phyloP scores from a whole-genome alignment of 2,113 vertebrate species.

The Scophthalmus maximus region DNA sequence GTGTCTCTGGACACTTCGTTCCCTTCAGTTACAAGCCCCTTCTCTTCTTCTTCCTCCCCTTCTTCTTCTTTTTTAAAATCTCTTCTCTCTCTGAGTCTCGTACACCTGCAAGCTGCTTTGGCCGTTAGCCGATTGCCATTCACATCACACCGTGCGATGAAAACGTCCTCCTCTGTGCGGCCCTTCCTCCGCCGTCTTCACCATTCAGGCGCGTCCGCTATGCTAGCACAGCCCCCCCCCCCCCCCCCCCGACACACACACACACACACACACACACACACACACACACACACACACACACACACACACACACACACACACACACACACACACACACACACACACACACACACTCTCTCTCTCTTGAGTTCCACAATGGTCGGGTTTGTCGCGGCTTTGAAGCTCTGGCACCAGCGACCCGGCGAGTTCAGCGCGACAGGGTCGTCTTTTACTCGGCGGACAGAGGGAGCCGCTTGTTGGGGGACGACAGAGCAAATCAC shows the following conservation, averaged over 20 bases:
- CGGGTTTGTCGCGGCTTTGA: constrained; percentile 63
- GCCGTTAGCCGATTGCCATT: constrained; percentile 66
- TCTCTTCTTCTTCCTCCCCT: background rate
- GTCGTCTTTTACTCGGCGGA: constrained; percentile 37
- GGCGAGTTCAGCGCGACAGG: constrained; percentile 44
- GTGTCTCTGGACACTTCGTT: constrained; percentile 51
- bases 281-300: too few species aligned
- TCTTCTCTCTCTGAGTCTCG: constrained; percentile 44
- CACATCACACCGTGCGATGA: constrained; percentile 57
- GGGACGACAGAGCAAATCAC: background rate
- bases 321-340: too few species aligned
- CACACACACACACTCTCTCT: constrained; percentile 54
- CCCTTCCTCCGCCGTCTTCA: constrained; percentile 69
- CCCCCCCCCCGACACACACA: constrained; percentile 45
- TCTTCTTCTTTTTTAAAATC: background rate
- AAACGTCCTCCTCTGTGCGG: constrained; percentile 74
- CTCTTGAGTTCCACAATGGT: constrained; percentile 60
- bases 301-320: too few species aligned
- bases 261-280: too few species aligned
- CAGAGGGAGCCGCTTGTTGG: constrained; percentile 17
- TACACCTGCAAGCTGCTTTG: constrained; percentile 70
- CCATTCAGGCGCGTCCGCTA: constrained; percentile 56
- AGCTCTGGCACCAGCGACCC: constrained; percentile 62
- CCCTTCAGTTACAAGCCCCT: constrained; percentile 36
- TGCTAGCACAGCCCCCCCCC: constrained; percentile 34